Conservation (phyloP, 2,888 invertebrate genomes). For the Papilio gigon region DNA sequence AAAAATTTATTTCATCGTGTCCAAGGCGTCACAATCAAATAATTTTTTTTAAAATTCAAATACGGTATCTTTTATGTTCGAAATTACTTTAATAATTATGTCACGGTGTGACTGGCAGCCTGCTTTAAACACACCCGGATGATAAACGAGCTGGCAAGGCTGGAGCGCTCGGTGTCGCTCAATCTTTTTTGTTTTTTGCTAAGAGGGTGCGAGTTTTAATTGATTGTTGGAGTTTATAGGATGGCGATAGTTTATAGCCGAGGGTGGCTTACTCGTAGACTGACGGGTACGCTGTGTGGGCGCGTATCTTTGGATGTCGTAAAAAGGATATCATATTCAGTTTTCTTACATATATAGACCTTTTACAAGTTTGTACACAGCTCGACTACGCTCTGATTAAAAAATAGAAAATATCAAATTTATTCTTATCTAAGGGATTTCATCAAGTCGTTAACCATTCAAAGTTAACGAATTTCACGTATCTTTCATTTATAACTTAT, state of each 20-base stretch:
- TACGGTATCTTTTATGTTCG: neutral
- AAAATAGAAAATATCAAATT: neutral
- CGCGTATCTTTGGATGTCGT: conserved; percentile 7
- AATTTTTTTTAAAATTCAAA: neutral
- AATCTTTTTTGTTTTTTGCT: conserved; percentile 49
- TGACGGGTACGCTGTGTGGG: conserved; percentile 34
- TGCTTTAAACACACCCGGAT: conserved; percentile 34
- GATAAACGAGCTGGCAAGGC: conserved; percentile 47
- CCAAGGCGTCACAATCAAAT: neutral
- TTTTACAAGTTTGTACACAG: too few relatives aligned
- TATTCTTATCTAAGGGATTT: too few relatives aligned
- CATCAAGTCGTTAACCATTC: too few relatives aligned
- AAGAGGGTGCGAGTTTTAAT: conserved; percentile 49
- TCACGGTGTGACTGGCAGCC: conserved; percentile 44
- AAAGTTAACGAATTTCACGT: too few relatives aligned
- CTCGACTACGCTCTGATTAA: neutral
- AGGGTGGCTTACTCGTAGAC: conserved; percentile 38
- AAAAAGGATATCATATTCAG: neutral
- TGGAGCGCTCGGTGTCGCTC: conserved; percentile 36
- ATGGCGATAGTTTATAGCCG: too few relatives aligned
- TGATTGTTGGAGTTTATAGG: conserved; percentile 47
- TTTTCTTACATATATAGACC: too few relatives aligned
- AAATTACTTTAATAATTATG: conserved; percentile 6
- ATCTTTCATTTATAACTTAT: too few relatives aligned
- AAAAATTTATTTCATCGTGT: neutral